phyloP scores from a whole-genome alignment of 2,888 invertebrate genomes.

The Cantharis lateralis region DNA sequence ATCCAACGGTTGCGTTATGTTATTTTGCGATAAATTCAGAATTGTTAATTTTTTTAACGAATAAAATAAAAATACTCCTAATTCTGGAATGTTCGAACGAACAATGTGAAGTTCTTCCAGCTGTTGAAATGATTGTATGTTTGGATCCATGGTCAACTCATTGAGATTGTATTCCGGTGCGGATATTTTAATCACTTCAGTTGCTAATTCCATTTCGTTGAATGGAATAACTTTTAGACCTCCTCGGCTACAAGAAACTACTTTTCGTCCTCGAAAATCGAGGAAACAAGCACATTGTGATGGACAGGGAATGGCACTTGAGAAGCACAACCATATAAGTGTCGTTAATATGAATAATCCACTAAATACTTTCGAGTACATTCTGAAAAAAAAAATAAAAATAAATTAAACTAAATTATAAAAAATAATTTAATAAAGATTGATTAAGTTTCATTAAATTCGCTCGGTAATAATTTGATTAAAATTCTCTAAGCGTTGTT shows the following conservation, averaged over 20 bases:
- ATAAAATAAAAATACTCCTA: constrained; percentile 80
- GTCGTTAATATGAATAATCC: constrained; percentile 7
- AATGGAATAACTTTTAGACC: constrained; percentile 69
- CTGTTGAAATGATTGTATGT: constrained; percentile 61
- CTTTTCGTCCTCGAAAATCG: constrained; percentile 62
- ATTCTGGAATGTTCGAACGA: constrained; percentile 78
- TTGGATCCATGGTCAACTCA: constrained; percentile 72
- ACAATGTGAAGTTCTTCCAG: constrained; percentile 76
- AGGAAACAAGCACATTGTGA: constrained; percentile 65
- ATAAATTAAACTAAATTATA: no score
- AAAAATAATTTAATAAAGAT: no score
- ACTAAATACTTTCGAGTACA: constrained; percentile 6
- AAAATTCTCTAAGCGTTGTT: background rate
- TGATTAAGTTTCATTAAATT: background rate
- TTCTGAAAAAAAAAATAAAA: constrained; percentile 24
- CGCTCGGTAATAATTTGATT: background rate
- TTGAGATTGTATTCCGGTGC: constrained; percentile 68
- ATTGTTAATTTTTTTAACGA: constrained; percentile 64
- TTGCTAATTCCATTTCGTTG: constrained; percentile 63
- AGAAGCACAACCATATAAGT: constrained; percentile 31
- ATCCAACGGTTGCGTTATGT: constrained; percentile 72
- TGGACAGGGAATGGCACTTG: constrained; percentile 59
- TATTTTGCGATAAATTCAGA: constrained; percentile 76
- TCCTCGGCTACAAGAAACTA: constrained; percentile 65
- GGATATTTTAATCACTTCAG: constrained; percentile 69